Percentiles rank a stretch among this genome's conserved stretches.
These are phyloP conservation scores for Reticulitermes speratus DNA, from an alignment of 1,140 invertebrate species.

Conservation along the genomic window DNA sequence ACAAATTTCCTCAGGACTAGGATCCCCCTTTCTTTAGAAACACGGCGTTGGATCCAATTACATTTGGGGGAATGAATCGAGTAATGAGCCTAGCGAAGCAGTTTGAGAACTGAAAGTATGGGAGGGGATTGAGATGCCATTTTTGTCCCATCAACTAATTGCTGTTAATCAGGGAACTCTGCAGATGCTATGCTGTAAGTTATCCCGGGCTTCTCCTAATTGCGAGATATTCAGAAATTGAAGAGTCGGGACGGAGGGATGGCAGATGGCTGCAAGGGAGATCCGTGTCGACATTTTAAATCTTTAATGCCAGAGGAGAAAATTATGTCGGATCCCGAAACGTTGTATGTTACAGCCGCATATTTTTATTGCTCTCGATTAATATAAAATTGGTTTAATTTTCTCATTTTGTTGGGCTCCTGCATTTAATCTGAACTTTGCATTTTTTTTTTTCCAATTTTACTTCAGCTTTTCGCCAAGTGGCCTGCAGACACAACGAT, in stretches of 20 bases:
- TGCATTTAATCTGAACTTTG: not conserved
- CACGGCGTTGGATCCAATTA: not conserved
- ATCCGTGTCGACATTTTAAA: not conserved
- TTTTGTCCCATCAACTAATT: conserved; percentile 19
- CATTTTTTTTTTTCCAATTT: not conserved
- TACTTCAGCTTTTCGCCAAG: not conserved
- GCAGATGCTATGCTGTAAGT: not conserved
- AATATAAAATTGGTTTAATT: not conserved
- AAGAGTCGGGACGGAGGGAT: not conserved
- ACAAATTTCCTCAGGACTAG: not conserved
- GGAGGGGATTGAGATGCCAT: not conserved
- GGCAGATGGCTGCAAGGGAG: not conserved
- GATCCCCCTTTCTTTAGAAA: not conserved
- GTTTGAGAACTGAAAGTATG: no score
- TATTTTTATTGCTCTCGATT: not conserved
- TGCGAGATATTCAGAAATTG: not conserved
- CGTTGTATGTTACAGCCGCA: not conserved
- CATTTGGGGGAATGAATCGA: not conserved
- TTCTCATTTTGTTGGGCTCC: not conserved
- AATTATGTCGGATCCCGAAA: not conserved
- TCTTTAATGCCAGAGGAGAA: not conserved
- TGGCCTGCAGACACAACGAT: not conserved
- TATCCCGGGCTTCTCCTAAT: not conserved
- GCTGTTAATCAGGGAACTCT: not conserved
- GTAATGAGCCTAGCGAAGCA: not conserved